Conservation (phyloP, 2,113 vertebrate species). For the Corythornis vintsioides region DNA sequence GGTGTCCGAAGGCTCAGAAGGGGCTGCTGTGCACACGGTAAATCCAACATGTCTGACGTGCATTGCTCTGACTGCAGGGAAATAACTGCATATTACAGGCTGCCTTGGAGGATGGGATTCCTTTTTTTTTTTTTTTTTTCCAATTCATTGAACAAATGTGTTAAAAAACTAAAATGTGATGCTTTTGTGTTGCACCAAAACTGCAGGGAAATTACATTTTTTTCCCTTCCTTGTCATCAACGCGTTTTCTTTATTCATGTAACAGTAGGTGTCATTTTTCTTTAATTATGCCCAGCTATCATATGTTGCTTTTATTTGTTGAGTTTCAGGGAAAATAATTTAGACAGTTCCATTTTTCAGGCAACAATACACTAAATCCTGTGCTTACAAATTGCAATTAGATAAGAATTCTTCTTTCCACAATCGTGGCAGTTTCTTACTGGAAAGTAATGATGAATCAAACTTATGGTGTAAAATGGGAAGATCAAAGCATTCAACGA, state of each 20-base stretch:
- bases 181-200: conserved; percentile 50
- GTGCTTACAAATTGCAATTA: conserved; percentile 80
- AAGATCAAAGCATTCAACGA: conserved; percentile 61
- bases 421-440: conserved; percentile 73
- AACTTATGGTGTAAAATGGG: conserved; percentile 60
- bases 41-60: conserved; percentile 61
- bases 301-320: conserved; percentile 78
- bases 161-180: conserved; percentile 49
- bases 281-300: conserved; percentile 77
- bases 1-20: background rate
- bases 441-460: conserved; percentile 72
- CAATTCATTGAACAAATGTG: conserved; percentile 56
- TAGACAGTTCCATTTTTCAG: conserved; percentile 78
- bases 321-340: conserved; percentile 78
- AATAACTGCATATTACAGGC: conserved; percentile 31
- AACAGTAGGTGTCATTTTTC: conserved; percentile 78
- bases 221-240: conserved; percentile 41
- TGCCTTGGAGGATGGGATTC: conserved; percentile 28
- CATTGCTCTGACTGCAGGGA: conserved; percentile 44
- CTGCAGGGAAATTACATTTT: conserved; percentile 31
- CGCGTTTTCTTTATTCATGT: conserved; percentile 72
- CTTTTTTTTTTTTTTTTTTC: conserved; percentile 29
- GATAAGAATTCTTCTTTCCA: conserved; percentile 72
- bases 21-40: conserved; percentile 18
- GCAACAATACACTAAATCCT: conserved; percentile 75